Evolutionary conservation across 2,888 invertebrate species (phyloP).

Genomic region (Meghimatium bilineatum): DNA sequence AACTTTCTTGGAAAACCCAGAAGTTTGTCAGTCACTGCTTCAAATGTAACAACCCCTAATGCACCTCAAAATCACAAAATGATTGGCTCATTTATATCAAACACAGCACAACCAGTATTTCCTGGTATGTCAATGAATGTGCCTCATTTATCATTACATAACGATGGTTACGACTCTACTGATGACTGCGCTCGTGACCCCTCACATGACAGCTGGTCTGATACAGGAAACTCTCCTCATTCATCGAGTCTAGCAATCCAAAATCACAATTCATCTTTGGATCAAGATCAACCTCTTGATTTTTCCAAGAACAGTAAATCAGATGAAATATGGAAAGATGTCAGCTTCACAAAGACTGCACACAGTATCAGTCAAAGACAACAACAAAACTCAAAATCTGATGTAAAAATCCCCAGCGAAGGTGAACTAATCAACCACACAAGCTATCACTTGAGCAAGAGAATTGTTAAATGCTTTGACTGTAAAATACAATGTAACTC

Average conservation of each 20-base stretch:
- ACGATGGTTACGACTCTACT: slow-evolving; percentile 10
- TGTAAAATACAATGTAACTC: slow-evolving; percentile 71
- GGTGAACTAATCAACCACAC: slow-evolving; percentile 69
- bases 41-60: background rate
- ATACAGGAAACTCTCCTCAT: background rate
- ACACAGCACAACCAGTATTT: slow-evolving; percentile 54
- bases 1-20: background rate
- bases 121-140: slow-evolving; percentile 33
- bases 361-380: slow-evolving; percentile 3
- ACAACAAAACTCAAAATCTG: slow-evolving; percentile 66
- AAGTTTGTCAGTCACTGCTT: background rate
- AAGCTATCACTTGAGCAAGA: slow-evolving; percentile 67
- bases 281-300: slow-evolving; percentile 56
- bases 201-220: background rate
- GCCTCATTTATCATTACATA: background rate
- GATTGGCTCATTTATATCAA: slow-evolving; percentile 69
- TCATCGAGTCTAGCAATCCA: background rate
- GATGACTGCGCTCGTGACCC: slow-evolving; percentile 39
- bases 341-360: slow-evolving; percentile 39
- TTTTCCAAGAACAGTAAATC: slow-evolving; percentile 53
- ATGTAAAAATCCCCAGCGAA: slow-evolving; percentile 64
- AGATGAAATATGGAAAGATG: background rate
- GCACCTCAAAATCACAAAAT: slow-evolving; percentile 53
- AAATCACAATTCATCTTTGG: background rate
- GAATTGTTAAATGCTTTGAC: slow-evolving; percentile 71